Base-by-base conservation (phyloP, 2,797 vertebrate species). In the Champsocephalus esox region DNA sequence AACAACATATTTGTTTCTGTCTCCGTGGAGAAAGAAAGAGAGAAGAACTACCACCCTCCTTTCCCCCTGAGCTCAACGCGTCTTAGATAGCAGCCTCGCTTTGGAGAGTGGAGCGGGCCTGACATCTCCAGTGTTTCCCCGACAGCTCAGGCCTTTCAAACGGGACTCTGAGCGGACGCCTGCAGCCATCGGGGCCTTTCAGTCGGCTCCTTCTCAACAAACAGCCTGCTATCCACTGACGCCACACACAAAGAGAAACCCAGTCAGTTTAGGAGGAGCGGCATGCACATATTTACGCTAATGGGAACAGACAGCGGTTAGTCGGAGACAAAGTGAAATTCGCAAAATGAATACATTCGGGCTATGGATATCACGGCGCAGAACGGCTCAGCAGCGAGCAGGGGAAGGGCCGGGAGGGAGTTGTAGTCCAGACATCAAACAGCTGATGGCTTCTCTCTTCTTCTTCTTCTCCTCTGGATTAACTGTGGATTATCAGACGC, bases 251-350 rank as follows among this genome's bases (percentile, higher is more conserved):
- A 76, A 86, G 83, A 81, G 82, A 79, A 70, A 81, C 81, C 57
- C 82, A 73, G 83, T 80, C 80, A 80, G 88, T 92, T 86, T 82
- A 72, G 87, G 83, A 83, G 61, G 81, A 86, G 83, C 82, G 4
- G 78, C 81, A n/a, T 58, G 79, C 80, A 76, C 89, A 88, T 72
- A 86, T 91, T 91, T 88, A 82, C 70, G 66, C 91, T 94, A 95
- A 96, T 94, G 83, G 89, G 92, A 95, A 92, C 92, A 93, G 93
- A 93, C 93, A 94, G 91, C 82, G 75, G 90, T 91, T 91, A 93
- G 86, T 94, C 92, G 89, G 91, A 91, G 87, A 94, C 93, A 95
- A 94, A 95, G 91, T 94, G 93, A 94, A 94, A 93, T 87, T 85
- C 81, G 83, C 89, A 87, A 91, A 93, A 93, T 92, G 91, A 92